Percentiles rank a stretch among this genome's conserved stretches.
Conservation (phyloP, 2,888 invertebrate species). For the Peribatodes rhomboidaria region DNA sequence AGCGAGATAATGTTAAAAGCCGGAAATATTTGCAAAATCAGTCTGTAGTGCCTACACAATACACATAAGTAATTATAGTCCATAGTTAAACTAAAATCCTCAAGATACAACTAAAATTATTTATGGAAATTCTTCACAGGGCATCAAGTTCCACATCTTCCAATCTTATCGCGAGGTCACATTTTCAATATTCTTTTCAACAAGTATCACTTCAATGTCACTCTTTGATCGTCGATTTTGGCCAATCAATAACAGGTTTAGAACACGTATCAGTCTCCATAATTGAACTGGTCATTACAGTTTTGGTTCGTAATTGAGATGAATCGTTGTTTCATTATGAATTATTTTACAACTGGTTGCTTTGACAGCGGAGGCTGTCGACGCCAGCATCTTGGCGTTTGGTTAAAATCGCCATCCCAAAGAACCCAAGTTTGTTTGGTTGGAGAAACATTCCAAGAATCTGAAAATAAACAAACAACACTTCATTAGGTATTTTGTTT, state of each 20-base stretch:
- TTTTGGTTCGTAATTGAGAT: slow-evolving; percentile 58
- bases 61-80: slow-evolving; percentile 48
- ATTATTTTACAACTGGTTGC: slow-evolving; percentile 30
- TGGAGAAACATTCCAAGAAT: slow-evolving; percentile 36
- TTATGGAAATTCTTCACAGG: slow-evolving; percentile 45
- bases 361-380: slow-evolving; percentile 7
- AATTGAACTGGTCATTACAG: slow-evolving; percentile 58
- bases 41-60: slow-evolving; percentile 56
- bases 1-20: slow-evolving; percentile 27
- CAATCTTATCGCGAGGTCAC: slow-evolving; percentile 64
- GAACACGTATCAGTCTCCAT: slow-evolving; percentile 66
- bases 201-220: slow-evolving; percentile 60
- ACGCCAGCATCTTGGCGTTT: slow-evolving; percentile 1
- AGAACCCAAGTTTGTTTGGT: slow-evolving; percentile 24
- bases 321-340: slow-evolving; percentile 52
- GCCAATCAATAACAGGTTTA: slow-evolving; percentile 61
- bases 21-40: slow-evolving; percentile 56
- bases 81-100: slow-evolving; percentile 47
- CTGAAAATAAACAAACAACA: slow-evolving; percentile 43
- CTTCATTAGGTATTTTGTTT: slow-evolving; percentile 10
- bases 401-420: slow-evolving; percentile 19
- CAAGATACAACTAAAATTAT: slow-evolving; percentile 43
- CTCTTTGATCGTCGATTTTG: slow-evolving; percentile 60
- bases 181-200: slow-evolving; percentile 57
- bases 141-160: slow-evolving; percentile 33